Evolutionary conservation across 1,140 invertebrate species (phyloP).

Genomic region (Drosophila repleta): DNA sequence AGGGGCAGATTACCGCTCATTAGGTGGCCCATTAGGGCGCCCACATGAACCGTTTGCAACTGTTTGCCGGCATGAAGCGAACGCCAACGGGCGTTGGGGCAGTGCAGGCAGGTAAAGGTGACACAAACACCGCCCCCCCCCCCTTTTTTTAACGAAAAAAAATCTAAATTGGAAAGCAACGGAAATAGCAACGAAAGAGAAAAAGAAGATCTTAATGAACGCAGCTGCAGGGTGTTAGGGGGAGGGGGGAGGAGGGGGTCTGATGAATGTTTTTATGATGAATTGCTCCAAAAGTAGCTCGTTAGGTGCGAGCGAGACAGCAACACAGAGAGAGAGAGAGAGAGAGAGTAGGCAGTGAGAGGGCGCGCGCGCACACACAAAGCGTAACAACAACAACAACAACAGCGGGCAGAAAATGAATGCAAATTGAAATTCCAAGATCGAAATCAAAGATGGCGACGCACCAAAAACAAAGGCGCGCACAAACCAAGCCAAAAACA

Average conservation of each 20-base stretch:
- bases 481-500: too few relatives aligned
- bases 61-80: conserved; percentile 4
- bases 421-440: conserved; percentile 77
- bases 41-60: conserved; percentile 46
- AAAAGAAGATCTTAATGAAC: conserved; percentile 40
- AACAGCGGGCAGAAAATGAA: conserved; percentile 37
- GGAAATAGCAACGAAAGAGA: conserved; percentile 33
- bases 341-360: not conserved
- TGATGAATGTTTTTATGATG: conserved; percentile 70
- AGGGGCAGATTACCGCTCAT: conserved; percentile 26
- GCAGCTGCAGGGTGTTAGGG: conserved; percentile 7
- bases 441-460: conserved; percentile 60
- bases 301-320: conserved; percentile 46
- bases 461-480: conserved; percentile 50
- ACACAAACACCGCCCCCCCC: not conserved
- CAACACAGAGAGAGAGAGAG: not conserved
- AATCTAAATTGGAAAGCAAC: conserved; percentile 25
- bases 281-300: conserved; percentile 58
- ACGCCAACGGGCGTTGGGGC: not conserved
- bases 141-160: not conserved
- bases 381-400: not conserved
- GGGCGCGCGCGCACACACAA: not conserved
- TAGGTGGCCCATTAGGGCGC: conserved; percentile 67
- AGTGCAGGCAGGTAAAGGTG: conserved; percentile 9
- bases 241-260: too few relatives aligned